Base-by-base conservation (phyloP, 2,113 vertebrate genomes). In the Pithys albifrons region DNA sequence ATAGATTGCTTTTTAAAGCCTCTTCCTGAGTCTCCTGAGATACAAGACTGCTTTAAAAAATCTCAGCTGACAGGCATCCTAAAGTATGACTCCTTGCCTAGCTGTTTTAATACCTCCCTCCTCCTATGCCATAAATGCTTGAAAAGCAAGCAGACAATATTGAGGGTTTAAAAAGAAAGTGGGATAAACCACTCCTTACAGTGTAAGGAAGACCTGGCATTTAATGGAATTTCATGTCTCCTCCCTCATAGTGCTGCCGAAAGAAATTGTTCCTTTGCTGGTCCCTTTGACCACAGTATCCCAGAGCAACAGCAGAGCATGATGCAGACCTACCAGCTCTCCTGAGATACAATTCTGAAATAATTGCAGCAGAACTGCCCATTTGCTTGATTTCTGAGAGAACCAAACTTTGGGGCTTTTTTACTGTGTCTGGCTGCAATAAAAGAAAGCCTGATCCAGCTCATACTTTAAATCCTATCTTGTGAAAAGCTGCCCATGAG, bases 281-380 rank as follows among this genome's bases (percentile, higher is more conserved):
- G 49, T 94, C 79, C 75, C 58, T 79, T 37, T 93, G 91, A 49
- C 69, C 81, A 75, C 74, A 62, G 94, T 82, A 78, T 75, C 70
- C 73, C 61, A 58, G 74, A 91, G 93, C 57, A 94, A 85, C 84
- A 91, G 84, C 15, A 82, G 37, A 85, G 8, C 18, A 7, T 62
- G 74, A 89, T 61, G 81, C 45, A 87, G 85, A 91, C 39, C 13
- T 28, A 72, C 51, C 14, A 14, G 25, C 35, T 61, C 62, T 78
- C 73, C 45, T 35, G 70, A 92, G 80, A 46, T 17, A 73, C 14
- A 10, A 13, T 73, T 66, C 48, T 82, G 64, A 82, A 93, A 78
- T 59, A 78, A 64, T 73, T 66, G 51, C 2, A 9, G 64, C 27
- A 81, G 45, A 73, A 48, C 33, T 77, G 43, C 23, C 27, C 11